Conservation (phyloP, 1,140 invertebrate genomes). For the Solenopsis invicta region DNA sequence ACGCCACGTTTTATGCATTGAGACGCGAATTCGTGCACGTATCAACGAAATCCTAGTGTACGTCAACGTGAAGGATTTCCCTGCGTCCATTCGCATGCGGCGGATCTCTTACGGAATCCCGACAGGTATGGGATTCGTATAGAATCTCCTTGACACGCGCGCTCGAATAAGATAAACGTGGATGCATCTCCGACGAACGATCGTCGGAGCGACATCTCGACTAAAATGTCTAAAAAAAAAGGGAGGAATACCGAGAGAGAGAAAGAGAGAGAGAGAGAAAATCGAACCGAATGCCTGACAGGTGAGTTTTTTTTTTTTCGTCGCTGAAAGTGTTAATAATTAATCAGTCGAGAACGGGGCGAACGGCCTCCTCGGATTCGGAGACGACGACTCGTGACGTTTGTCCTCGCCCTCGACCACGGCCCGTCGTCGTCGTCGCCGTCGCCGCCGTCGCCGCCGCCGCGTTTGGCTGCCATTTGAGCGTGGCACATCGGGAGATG, state of each 20-base stretch:
- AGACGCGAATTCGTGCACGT: not conserved
- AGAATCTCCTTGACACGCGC: not conserved
- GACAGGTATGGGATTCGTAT: not conserved
- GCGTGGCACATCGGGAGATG: conserved; percentile 69
- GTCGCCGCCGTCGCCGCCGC: not conserved
- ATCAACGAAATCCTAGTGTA: conserved; percentile 5
- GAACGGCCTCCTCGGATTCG: no score
- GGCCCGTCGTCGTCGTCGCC: not conserved
- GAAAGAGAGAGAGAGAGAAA: no score
- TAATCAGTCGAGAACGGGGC: no score
- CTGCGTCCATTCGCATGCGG: not conserved
- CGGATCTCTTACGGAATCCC: not conserved
- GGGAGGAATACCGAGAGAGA: no score
- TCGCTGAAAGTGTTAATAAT: no score
- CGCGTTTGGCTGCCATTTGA: conserved; percentile 51
- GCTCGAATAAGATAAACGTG: not conserved
- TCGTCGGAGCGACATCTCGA: not conserved
- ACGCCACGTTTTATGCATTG: no score
- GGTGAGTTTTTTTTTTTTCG: no score
- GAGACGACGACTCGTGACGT: no score
- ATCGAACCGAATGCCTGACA: not conserved
- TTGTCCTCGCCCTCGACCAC: no score
- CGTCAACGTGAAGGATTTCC: not conserved
- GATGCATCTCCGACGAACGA: not conserved
- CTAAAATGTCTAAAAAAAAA: no score